Conservation (phyloP, 2,888 invertebrate genomes). For the Apamea crenata region DNA sequence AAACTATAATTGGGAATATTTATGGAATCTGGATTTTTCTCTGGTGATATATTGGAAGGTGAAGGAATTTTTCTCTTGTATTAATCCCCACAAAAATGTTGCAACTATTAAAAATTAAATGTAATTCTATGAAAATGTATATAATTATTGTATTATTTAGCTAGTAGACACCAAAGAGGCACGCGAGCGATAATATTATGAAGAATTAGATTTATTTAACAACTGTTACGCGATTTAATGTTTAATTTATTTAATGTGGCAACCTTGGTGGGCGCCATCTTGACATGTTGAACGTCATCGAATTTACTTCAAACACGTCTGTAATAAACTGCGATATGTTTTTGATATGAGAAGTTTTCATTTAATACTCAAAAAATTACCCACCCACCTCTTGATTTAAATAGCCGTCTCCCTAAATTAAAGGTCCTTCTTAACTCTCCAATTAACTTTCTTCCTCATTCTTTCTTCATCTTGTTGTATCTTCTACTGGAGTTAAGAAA, state of each 20-base stretch:
- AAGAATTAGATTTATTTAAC: slow-evolving; percentile 84
- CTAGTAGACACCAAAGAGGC: slow-evolving; percentile 91
- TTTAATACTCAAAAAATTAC: slow-evolving; percentile 34
- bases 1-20: slow-evolving; percentile 15
- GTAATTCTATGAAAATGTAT: slow-evolving; percentile 74
- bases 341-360: slow-evolving; percentile 73
- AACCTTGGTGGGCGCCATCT: slow-evolving; percentile 66
- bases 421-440: too few species aligned
- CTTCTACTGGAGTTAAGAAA: not conserved
- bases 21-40: slow-evolving; percentile 8
- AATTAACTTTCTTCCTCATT: not conserved
- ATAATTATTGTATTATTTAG: slow-evolving; percentile 78
- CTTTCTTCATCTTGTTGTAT: not conserved
- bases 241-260: slow-evolving; percentile 86
- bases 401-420: not conserved
- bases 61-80: slow-evolving; percentile 34
- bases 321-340: slow-evolving; percentile 84
- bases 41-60: slow-evolving; percentile 33
- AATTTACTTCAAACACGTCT: slow-evolving; percentile 80
- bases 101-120: slow-evolving; percentile 62
- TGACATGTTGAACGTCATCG: slow-evolving; percentile 77
- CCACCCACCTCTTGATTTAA: not conserved
- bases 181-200: slow-evolving; percentile 77
- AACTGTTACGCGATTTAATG: slow-evolving; percentile 87
- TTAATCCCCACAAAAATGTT: slow-evolving; percentile 65